A percentile compares a stretch with the other conserved stretches of the same genome.
Conservation (phyloP, 2,113 vertebrate species). For the Mesoclemmys tuberculata region DNA sequence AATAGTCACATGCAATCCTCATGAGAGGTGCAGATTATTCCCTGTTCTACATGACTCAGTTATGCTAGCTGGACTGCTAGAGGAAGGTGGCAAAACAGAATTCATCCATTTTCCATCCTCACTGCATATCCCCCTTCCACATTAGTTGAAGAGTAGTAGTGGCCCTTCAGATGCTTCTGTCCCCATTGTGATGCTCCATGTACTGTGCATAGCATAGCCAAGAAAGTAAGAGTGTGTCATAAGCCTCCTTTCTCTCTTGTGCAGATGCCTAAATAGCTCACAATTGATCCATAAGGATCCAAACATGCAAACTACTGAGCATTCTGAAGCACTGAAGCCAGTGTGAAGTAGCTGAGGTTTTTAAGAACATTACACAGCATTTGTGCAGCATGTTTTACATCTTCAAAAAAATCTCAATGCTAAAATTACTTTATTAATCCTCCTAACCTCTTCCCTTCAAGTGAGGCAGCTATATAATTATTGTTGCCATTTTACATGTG, state of each 20-base stretch:
- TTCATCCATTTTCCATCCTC: neutral
- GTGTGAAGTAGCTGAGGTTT: neutral
- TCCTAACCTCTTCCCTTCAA: neutral
- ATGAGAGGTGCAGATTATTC: neutral
- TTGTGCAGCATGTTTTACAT: neutral
- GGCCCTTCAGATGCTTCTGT: neutral
- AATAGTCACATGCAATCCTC: neutral
- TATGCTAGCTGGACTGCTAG: fast-evolving
- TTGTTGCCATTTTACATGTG: neutral
- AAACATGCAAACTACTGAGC: neutral
- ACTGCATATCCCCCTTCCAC: neutral
- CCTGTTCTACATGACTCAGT: neutral
- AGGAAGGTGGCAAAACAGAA: neutral
- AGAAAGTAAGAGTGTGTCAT: neutral
- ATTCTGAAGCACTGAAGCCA: neutral
- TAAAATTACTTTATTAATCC: neutral
- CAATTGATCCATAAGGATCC: neutral
- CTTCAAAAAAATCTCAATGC: neutral
- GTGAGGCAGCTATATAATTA: neutral
- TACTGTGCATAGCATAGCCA: neutral
- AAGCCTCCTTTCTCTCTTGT: neutral
- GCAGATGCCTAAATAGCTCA: neutral
- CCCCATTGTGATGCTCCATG: neutral
- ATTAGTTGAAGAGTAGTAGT: neutral
- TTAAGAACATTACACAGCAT: neutral